Evolutionary conservation across 1,140 invertebrate genomes (phyloP).

Genomic region (Drosophila melanogaster): Release_6_plus_ISO1_MT NT_033777.3:21615501-21616000

Average conservation of each 20-base stretch:
- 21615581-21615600: slow-evolving; percentile 30
- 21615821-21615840: background rate
- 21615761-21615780: background rate
- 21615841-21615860: too few relatives aligned
- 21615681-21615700: slow-evolving; percentile 15
- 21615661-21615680: slow-evolving; percentile 30
- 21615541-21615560: slow-evolving; percentile 13
- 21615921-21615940: too few relatives aligned
- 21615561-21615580: slow-evolving; percentile 26
- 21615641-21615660: slow-evolving; percentile 39
- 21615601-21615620: slow-evolving; percentile 26
- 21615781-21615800: background rate
- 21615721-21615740: slow-evolving; percentile 70
- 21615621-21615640: slow-evolving; percentile 20
- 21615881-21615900: too few relatives aligned
- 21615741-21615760: slow-evolving; percentile 28
- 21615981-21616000: too few relatives aligned
- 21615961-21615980: too few relatives aligned
- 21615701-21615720: slow-evolving; percentile 45
- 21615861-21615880: too few relatives aligned
- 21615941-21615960: too few relatives aligned
- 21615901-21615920: too few relatives aligned
- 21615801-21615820: background rate
- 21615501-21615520: background rate
- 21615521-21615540: slow-evolving; percentile 27